Base-by-base conservation (phyloP, 2,797 vertebrate genomes). In the Leuciscus waleckii region DNA sequence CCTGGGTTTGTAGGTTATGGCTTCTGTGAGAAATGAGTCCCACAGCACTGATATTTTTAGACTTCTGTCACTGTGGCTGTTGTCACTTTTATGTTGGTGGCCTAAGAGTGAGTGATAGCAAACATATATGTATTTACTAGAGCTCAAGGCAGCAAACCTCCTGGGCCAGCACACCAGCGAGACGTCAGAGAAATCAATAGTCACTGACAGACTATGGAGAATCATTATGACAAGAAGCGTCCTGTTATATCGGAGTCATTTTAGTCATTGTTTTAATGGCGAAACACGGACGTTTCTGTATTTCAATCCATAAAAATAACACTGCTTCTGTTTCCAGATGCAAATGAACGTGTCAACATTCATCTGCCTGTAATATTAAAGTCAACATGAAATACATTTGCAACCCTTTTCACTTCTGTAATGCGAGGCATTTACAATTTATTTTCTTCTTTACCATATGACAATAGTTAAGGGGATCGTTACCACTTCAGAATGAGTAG, bases 1-100 rank as follows among this genome's bases (percentile, higher is more conserved):
- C 74, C 83, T 77, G 26, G 81, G 80, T 86, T 86, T 88, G 84
- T 85, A 79, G 80, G 83, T 89, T 82, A 87, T 67, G 43, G 73
- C 69, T 84, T 75, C 43, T 63, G 79, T 80, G 74, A 65, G 75
- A 49, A 71, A 71, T 54, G 54, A 51, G 67, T 82, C 84, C 54
- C 61, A 67, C 65, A 68, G 84, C 39, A n/a, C 43, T 14, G 54
- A 37, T 77, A 85, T 83, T 86, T 90, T 83, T 85, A 81, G 79
- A 81, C 80, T 56, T 88, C 67, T 49, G 51, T 76, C 26, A 89
- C 49, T n/a, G 61, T 61, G 23, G 54, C 77, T 70, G 61, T 74
- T 87, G 67, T 89, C 84, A 81, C 81, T 77, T 80, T 78, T 37
- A 7, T 82, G 77, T 85, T 63, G 32, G 78, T 83, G 87, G 78